Base-by-base conservation (phyloP, 2,888 invertebrate species). In the Drosophila nigricruria region DNA sequence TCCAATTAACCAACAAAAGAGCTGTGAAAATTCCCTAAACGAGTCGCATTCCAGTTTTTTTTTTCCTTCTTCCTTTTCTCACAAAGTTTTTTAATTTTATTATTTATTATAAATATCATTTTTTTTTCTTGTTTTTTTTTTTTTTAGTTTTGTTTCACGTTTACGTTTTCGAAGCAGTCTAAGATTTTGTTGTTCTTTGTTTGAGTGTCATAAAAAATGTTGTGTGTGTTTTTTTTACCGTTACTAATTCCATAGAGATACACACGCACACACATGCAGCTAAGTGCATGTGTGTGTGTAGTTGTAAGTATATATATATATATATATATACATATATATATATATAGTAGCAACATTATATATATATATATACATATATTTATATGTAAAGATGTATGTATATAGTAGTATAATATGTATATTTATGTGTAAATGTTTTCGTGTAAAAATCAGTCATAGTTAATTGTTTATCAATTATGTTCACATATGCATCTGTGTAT, bases 21-120 rank as follows among this genome's bases (percentile, higher is more conserved):
- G 60, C 57, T 71, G 72, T 71, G 75, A 91, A 91, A 91, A 91
- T 92, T 92, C 92, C 92, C 92, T 92, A 92, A 92, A 91, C 90
- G 92, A 91, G 92, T 92, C 92, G 79, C 88, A 83, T 85, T 73
- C 72, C 79, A 18, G 18, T 18, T 32, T 53, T 53, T 8, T 1
- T 18, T 62, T 63, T 9, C 2, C 12, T 38, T 8, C 0, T n/a
- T 27, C 5, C 65, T 62, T 81, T 73, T 23, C 36, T 80, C 63
- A 76, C 45, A 58, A 57, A 63, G 52, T 27, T 53, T 53, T 53
- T 32, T 6, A 1, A 16, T 64, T 65, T 64, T 38, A 9, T n/a
- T 12, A 10, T 49, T 30, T 63, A 69, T 60, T 69, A 73, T 72
- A 52, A 23, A 52, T 38, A 23, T 53, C 1, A 63, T 54, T 71